Evolutionary conservation across 2,797 vertebrate species (phyloP).

Genomic region (Zenarchopterus dispar): DNA sequence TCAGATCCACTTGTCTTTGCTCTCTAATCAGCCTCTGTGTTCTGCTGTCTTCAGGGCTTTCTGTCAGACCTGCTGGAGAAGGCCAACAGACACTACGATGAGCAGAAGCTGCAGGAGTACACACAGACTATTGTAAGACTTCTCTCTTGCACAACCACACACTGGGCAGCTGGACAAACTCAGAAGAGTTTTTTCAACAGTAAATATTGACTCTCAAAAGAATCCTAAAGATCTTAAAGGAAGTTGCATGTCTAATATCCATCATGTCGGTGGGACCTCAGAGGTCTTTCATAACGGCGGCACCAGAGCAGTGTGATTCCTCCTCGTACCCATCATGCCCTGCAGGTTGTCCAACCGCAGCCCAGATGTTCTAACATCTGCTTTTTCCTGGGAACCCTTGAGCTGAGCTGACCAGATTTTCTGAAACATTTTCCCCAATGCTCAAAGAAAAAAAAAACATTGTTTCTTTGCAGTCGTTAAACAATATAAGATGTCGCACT

Average conservation of each 20-base stretch:
- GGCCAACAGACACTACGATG: conserved; percentile 93
- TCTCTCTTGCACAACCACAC: background rate
- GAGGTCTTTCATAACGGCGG: conserved; percentile 28
- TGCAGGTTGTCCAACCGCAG: conserved; percentile 61
- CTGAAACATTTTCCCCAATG: conserved; percentile 20
- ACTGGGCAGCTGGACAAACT: background rate
- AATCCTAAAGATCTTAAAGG: background rate
- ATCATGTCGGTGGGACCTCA: conserved; percentile 15
- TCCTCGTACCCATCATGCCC: conserved; percentile 41
- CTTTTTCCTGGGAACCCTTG: conserved; percentile 55
- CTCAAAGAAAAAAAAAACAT: conserved; percentile 49
- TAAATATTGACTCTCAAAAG: background rate
- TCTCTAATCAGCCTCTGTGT: background rate
- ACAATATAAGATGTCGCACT: background rate
- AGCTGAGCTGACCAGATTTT: conserved; percentile 61
- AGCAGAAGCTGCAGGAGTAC: conserved; percentile 95
- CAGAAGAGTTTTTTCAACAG: background rate
- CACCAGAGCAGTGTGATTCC: conserved; percentile 22
- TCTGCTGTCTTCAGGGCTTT: conserved; percentile 86
- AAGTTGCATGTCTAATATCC: conserved; percentile 1
- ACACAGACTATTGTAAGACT: conserved; percentile 95
- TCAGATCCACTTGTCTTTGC: background rate
- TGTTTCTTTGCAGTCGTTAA: conserved; percentile 47
- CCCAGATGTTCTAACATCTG: conserved; percentile 79
- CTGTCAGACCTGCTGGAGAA: conserved; percentile 95